Conservation (phyloP, 2,797 vertebrate genomes). For the Allobates femoralis region DNA sequence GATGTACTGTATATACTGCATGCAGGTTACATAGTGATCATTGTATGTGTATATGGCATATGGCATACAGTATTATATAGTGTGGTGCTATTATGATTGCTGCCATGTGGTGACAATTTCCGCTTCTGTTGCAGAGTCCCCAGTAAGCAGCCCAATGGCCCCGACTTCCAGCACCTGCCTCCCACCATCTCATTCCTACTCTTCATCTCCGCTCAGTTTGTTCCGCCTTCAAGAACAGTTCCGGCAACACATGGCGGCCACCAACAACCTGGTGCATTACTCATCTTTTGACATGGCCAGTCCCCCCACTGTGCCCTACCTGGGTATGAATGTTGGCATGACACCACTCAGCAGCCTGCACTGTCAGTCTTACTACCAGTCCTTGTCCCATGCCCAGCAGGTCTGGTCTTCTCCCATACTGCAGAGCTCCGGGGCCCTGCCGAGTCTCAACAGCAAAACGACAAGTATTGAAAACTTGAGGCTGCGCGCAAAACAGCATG, state of each 20-base stretch:
- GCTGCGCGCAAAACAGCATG: conserved; percentile 95
- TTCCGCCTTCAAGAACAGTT: conserved; percentile 99
- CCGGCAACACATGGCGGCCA: conserved; percentile 98
- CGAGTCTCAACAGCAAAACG: conserved; percentile 97
- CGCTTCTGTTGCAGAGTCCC: conserved; percentile 85
- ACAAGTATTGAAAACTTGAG: conserved; percentile 98
- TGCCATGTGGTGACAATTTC: neutral
- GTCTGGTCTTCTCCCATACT: conserved; percentile 94
- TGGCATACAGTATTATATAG: too few relatives aligned
- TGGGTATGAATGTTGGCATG: conserved; percentile 97
- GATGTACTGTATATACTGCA: too few relatives aligned
- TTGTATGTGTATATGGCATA: too few relatives aligned
- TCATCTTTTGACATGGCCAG: conserved; percentile 94
- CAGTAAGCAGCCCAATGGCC: conserved; percentile 77
- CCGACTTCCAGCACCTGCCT: conserved; percentile 80
- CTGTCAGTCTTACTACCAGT: conserved; percentile 98
- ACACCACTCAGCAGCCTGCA: conserved; percentile 90
- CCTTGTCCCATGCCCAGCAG: conserved; percentile 93
- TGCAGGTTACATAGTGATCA: conserved; percentile 16
- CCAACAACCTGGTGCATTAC: conserved; percentile 97
- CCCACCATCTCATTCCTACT: conserved; percentile 90
- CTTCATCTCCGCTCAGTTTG: conserved; percentile 96
- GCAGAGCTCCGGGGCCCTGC: conserved; percentile 80
- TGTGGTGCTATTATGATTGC: too few relatives aligned
- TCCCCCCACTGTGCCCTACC: conserved; percentile 88